Evolutionary conservation across 2,888 invertebrate genomes (phyloP).

Genomic region (Conops quadrifasciatus): DNA sequence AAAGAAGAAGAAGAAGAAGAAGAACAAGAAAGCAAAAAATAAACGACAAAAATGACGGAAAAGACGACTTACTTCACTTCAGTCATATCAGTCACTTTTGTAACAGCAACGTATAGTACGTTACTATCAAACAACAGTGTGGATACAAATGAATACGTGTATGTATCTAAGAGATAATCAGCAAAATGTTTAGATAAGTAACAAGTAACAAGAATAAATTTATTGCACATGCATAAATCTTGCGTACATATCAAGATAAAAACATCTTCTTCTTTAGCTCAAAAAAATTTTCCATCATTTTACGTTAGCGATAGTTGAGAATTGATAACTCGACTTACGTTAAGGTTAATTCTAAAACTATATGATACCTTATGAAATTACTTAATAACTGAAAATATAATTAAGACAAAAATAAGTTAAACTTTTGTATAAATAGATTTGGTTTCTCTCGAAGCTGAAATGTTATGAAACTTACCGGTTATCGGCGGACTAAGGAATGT

Average conservation of each 20-base stretch:
- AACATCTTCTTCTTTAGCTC: too few species aligned
- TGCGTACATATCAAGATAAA: conserved; percentile 1
- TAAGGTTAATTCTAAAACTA: too few species aligned
- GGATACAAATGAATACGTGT: background rate
- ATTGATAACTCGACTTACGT: too few species aligned
- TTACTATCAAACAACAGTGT: too few species aligned
- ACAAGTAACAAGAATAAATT: background rate
- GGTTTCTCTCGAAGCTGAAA: background rate
- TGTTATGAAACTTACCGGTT: conserved; percentile 70
- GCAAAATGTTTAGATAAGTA: conserved; percentile 5
- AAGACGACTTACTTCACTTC: background rate
- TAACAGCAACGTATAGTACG: background rate
- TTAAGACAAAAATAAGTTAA: too few species aligned
- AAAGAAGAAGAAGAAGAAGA: background rate
- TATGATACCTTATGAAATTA: too few species aligned
- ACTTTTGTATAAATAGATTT: too few species aligned
- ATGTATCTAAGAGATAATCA: background rate
- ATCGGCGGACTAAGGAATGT: conserved; percentile 86
- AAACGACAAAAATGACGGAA: background rate
- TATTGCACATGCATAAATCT: conserved; percentile 15
- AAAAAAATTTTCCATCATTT: too few species aligned
- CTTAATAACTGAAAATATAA: too few species aligned
- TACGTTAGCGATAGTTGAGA: too few species aligned
- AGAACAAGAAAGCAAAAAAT: conserved; percentile 1
- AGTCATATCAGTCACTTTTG: background rate